Conservation (phyloP, 2,113 vertebrate species). For the Vulpes vulpes region DNA sequence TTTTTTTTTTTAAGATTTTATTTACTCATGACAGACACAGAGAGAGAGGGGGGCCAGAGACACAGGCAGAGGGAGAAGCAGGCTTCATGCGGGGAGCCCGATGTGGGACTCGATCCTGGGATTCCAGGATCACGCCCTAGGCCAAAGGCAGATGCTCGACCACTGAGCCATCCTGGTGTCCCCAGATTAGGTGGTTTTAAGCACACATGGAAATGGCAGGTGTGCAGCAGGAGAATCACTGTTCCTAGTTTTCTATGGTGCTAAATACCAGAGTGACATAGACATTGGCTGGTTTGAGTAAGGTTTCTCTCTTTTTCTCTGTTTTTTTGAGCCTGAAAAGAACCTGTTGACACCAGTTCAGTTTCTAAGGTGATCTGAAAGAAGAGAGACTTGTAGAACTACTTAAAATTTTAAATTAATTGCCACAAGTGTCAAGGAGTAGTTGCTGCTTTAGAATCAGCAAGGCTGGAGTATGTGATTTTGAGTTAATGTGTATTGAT, state of each 20-base stretch:
- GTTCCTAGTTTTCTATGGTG: background rate
- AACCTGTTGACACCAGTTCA: background rate
- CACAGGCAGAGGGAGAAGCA: too few relatives aligned
- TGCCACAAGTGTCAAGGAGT: background rate
- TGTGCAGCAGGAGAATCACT: background rate
- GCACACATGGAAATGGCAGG: background rate
- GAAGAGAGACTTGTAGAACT: background rate
- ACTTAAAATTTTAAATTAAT: conserved; percentile 38
- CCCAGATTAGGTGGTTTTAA: background rate
- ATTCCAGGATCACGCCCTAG: too few relatives aligned
- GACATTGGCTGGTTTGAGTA: background rate
- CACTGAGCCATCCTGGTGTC: too few relatives aligned
- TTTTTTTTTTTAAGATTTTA: too few relatives aligned
- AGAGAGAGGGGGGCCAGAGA: too few relatives aligned
- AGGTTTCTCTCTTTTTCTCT: background rate
- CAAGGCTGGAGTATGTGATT: background rate
- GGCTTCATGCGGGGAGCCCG: too few relatives aligned
- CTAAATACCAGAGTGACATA: background rate
- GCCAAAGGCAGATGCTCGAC: too few relatives aligned
- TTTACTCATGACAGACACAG: too few relatives aligned
- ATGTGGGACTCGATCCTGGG: too few relatives aligned
- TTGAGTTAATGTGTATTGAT: background rate
- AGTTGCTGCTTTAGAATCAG: conserved; percentile 45
- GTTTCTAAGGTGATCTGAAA: background rate
- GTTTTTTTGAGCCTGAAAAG: background rate